Percentiles rank a stretch among this genome's conserved stretches.
Conservation (phyloP, 2,797 vertebrate species). For the Spatula versicolor region DNA sequence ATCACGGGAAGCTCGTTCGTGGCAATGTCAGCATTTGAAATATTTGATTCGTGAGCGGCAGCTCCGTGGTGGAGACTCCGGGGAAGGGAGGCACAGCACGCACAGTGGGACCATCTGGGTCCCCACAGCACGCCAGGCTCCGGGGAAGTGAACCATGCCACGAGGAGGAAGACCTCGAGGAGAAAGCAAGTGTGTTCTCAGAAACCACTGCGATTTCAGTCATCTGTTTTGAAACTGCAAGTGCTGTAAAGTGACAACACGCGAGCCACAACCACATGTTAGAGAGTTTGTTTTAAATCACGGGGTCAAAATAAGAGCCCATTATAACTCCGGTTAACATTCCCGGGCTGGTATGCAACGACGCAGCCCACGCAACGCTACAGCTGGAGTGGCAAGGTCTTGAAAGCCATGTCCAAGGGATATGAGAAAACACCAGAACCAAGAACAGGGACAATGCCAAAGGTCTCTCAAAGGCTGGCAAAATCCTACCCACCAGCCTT, state of each 20-base stretch:
- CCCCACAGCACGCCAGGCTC: not conserved
- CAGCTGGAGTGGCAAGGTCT: not conserved
- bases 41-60: not conserved
- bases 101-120: not conserved
- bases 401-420: not conserved
- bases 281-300: conserved; percentile 62
- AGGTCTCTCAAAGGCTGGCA: not conserved
- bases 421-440: not conserved
- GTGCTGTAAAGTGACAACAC: conserved; percentile 51
- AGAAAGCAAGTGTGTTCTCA: not conserved
- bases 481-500: not conserved
- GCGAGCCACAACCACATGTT: conserved; percentile 50
- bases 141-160: not conserved
- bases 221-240: conserved; percentile 53
- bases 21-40: not conserved
- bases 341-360: not conserved
- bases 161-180: not conserved
- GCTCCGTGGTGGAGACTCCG: fast-evolving
- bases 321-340: conserved; percentile 12
- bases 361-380: not conserved
- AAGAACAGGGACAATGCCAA: not conserved
- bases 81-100: fast-evolving
- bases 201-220: not conserved
- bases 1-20: not conserved
- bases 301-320: conserved; percentile 45